Percentiles rank a stretch among this genome's conserved stretches.
Conservation (phyloP, 2,797 vertebrate genomes). For the Diglossa cyanea region DNA sequence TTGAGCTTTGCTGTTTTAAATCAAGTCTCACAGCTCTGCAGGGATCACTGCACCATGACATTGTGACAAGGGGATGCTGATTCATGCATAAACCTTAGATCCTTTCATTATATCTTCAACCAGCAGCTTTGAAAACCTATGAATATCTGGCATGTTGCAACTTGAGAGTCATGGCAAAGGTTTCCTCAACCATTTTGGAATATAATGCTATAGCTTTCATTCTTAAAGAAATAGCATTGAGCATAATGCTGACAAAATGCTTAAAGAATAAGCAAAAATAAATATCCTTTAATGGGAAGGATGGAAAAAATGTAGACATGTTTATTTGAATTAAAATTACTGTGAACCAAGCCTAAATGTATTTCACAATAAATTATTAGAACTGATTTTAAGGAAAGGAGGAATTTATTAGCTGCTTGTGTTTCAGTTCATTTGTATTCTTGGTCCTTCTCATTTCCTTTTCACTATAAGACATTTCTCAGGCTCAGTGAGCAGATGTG, state of each 20-base stretch:
- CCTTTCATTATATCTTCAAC: conserved; percentile 16
- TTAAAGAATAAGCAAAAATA: neutral
- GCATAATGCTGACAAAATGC: neutral
- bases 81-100: conserved; percentile 62
- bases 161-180: neutral
- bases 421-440: neutral
- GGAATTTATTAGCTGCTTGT: neutral
- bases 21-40: conserved; percentile 50
- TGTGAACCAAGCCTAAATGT: neutral
- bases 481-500: neutral
- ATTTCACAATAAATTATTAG: neutral
- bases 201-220: neutral
- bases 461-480: neutral
- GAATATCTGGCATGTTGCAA: neutral
- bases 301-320: neutral
- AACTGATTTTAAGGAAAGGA: neutral
- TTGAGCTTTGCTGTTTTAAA: conserved; percentile 50
- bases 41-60: conserved; percentile 57
- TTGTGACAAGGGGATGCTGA: conserved; percentile 63
- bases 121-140: conserved; percentile 23
- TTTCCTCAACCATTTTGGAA: neutral
- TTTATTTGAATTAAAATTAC: neutral
- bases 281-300: neutral
- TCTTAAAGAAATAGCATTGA: neutral
- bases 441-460: neutral